Conservation (phyloP, 2,113 vertebrate species). For the Corynorhinus townsendii region DNA sequence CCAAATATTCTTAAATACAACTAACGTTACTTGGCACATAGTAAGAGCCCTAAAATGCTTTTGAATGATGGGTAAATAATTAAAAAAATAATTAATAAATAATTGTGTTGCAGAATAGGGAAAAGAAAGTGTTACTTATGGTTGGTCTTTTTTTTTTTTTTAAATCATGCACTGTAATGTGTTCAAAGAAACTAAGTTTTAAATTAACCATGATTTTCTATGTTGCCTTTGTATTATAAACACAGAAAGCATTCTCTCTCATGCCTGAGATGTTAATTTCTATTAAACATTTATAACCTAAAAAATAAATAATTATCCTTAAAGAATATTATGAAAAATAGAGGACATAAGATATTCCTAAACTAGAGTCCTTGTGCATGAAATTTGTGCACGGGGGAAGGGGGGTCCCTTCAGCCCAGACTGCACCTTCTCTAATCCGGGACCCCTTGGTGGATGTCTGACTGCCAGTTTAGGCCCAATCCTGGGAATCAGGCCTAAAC, state of each 20-base stretch:
- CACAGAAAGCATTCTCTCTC: neutral
- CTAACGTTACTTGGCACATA: neutral
- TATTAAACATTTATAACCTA: neutral
- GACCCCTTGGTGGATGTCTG: no score
- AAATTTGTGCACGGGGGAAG: no score
- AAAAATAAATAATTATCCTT: neutral
- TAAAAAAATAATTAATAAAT: neutral
- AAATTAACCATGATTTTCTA: neutral
- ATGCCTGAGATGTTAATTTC: neutral
- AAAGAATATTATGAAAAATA: neutral
- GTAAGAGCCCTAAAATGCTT: neutral
- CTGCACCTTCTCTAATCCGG: no score
- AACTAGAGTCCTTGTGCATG: neutral
- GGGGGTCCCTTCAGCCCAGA: no score
- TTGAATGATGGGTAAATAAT: neutral
- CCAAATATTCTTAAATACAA: neutral
- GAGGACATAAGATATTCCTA: neutral
- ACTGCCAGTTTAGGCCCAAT: no score
- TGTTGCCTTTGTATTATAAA: neutral
- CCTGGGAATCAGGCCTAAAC: no score
- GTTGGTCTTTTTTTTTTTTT: neutral
- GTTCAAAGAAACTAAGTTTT: neutral
- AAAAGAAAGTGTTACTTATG: neutral
- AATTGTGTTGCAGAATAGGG: neutral
- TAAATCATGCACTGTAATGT: neutral